Percentiles rank a stretch among this genome's conserved stretches.
These are phyloP conservation scores for Watsonalla cultraria DNA, from an alignment of 2,888 invertebrate genomes.

Conservation along the genomic window DNA sequence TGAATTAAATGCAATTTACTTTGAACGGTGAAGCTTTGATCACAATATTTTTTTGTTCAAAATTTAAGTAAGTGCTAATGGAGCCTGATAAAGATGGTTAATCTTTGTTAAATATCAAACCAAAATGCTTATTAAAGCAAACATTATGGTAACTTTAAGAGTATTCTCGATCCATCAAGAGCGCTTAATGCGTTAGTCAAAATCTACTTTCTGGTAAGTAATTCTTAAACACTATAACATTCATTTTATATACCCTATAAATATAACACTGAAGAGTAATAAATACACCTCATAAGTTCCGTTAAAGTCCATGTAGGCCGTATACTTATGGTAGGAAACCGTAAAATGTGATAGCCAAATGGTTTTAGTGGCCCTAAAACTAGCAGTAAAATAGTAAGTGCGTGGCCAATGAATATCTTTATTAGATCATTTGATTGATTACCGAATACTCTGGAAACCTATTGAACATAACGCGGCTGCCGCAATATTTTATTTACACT, in stretches of 20 bases:
- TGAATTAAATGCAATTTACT: no score
- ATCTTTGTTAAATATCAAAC: no score
- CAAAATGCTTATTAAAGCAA: no score
- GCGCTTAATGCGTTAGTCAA: no score
- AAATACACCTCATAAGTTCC: slow-evolving; percentile 55
- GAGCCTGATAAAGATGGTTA: no score
- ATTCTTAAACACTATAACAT: background rate
- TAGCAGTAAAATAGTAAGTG: slow-evolving; percentile 64
- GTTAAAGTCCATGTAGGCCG: slow-evolving; percentile 45
- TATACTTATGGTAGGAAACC: slow-evolving; percentile 47
- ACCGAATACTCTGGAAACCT: slow-evolving; percentile 40
- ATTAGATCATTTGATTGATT: slow-evolving; percentile 67
- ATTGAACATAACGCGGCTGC: background rate
- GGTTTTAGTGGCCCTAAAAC: slow-evolving; percentile 67
- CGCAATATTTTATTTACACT: no score
- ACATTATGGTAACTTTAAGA: no score
- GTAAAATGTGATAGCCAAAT: slow-evolving; percentile 69
- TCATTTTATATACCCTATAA: background rate
- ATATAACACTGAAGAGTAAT: slow-evolving; percentile 26
- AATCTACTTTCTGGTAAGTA: background rate
- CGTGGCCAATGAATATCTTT: slow-evolving; percentile 63
- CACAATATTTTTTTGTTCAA: no score
- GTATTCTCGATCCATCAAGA: no score
- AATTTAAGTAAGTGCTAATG: no score
- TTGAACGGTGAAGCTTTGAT: no score